Evolutionary conservation across 2,113 vertebrate genomes (phyloP), one percentile per base, ranked within the genome.

Genomic region (Lucifuga dentata): DNA sequence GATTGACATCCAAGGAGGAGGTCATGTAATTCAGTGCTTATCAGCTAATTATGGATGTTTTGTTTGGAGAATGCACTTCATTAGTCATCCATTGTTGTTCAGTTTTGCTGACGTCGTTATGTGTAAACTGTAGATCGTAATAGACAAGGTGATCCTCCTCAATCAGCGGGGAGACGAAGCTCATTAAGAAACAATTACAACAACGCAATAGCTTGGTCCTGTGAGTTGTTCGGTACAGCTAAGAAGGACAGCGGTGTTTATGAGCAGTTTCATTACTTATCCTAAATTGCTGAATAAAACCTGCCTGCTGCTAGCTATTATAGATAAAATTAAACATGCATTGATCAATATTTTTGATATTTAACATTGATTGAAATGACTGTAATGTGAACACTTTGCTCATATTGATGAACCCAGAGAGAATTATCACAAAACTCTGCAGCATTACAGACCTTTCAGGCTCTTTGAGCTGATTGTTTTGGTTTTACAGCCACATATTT

Each of bases 121-220:
- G 58, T 57, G 53, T 45, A 70, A 74, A 53, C 32, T 62, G 49
- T 83, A 55, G 62, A 67, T 77, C n/a, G 26, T 61, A 67, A 70
- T 24, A 78, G 65, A 78, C 57, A 79, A 80, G 56, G 43, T 52
- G 66, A 88, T 77, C 69, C 43, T 75, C 79, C 43, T 75, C 79
- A 77, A 73, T 85, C 83, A 86, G 61, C 39, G 17, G 24, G 65
- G 40, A 80, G 73, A 61, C 56, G 62, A 71, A 86, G 73, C 62
- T 81, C 79, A 86, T 86, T 88, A 86, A 78, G 43, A 84, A 83
- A 79, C 81, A 78, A 89, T 89, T 86, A 85, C 32, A 78, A 69
- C 75, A 50, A 57, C 68, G 39, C 49, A 45, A 29, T 29, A 3
- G 7, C 26, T 29, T 29, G 26, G 26, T 7, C 26, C 3, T 29